Evolutionary conservation across 2,797 vertebrate genomes (phyloP), one percentile per base, ranked within the genome.

Genomic region (Cyclopterus lumpus): DNA sequence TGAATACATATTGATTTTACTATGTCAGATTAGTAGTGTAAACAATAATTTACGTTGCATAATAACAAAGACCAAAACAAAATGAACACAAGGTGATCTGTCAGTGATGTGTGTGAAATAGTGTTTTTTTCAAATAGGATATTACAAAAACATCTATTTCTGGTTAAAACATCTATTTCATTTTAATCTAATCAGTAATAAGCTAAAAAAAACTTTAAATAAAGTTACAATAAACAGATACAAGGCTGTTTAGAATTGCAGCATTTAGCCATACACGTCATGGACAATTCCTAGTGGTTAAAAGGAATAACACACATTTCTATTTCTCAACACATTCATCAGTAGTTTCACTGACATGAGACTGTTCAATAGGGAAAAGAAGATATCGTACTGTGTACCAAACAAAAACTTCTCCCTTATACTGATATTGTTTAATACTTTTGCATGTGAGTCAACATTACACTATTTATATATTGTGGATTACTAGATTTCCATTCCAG

Each of bases 11-110:
- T 16, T 2, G 55, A 67, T 76, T 70, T 54, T 63, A 38, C 7
- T 36, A 10, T 49, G 26, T 9, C 15, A 6, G 5, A 53, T 32
- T 46, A 44, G 44, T 74, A 42, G 32, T 77, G 81, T 67, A 79
- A 83, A 77, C 59, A 66, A n/a, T 66, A 12, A 65, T 73, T 15
- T 71, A 3, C 70, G 66, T 61, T 54, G 77, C 15, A 64, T 40
- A 42, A 24, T 65, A 67, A 71, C 26, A 72, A 58, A 49, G 9
- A 63, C 9, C 9, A 49, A 9, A 62, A 72, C 58, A 51, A 79
- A 40, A 38, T 22, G 0, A 70, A 40, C 26, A 74, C 32, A 34
- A 40, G 20, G 38, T 5, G 57, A 42, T 5, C 18, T 8, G 53
- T 77, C 49, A 82, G 70, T 22, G 0, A 62, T 30, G 42, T 24